Base-by-base conservation (phyloP, 2,888 invertebrate species). In the Diaprepes abbreviatus region DNA sequence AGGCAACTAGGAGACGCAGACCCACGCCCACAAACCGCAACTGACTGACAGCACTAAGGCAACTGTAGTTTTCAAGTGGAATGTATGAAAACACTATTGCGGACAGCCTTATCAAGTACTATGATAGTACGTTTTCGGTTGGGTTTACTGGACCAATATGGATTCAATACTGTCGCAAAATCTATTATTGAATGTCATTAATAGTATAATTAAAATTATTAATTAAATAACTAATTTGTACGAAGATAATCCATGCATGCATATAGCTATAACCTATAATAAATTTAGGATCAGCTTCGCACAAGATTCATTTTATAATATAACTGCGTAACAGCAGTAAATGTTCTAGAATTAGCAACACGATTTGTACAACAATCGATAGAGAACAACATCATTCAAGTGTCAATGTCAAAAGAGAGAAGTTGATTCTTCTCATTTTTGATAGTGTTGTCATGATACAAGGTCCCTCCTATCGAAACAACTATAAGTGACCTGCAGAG, bases 21-120 rank as follows among this genome's bases (percentile, higher is more conserved):
- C 75, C 72, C 62, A 45, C 70, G 64, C 74, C 69, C 74, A 67
- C 63, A 52, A 71, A 69, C 73, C 68, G 66, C 38, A 66, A 74
- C 74, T 70, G 74, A 79, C 80, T 79, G 80, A 81, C 79, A 80
- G 81, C 83, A 80, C 83, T 82, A 84, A 84, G 84, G 84, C 83
- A 84, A 83, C 82, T 82, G 82, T 73, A 77, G 69, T 83, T 83
- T 82, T 82, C 81, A 82, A 81, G 80, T 83, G 84, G 84, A 84
- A 84, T 84, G 84, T 83, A 82, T 81, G 81, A 82, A 83, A 83
- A 82, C 81, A 79, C 81, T 80, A 81, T 80, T 82, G 81, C 81
- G 75, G 76, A 66, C 58, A 64, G 54, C 35, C 24, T 60, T 28
- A 21, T 33, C n/a, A 35, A 35, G 36, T 55, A 57, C 35, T 57